Base-by-base conservation (phyloP, 2,888 invertebrate species). In the Drosophila buzzatii region DNA sequence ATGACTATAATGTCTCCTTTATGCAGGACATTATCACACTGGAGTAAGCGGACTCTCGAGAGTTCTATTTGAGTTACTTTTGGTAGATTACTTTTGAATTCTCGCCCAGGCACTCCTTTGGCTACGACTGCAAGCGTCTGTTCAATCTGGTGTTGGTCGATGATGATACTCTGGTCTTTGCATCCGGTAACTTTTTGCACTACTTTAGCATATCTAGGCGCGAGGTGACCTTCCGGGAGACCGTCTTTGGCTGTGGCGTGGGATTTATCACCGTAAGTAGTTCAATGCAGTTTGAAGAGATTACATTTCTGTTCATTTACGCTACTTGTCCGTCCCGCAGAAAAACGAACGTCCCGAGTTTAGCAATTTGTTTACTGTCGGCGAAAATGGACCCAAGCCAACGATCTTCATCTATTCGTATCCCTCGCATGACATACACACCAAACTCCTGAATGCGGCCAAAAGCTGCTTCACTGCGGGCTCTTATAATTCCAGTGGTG, bases 121-220 rank as follows among this genome's bases (percentile, higher is more conserved):
- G 97, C 10, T 98, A 97, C 91, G 96, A 98, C 91, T 97, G 97
- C 90, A 95, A 95, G 79, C 96, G 96, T 84, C 94, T 95, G 68
- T 97, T 96, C 90, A 98, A 98, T 91, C 92, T 98, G 49, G 96
- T 96, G 73, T 94, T 96, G 6, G 94, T 96, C 49, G 97, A 97
- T 91, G 94, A 95, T 5, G 93, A 96, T 14, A 96, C 96, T 0
- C 92, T 98, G 3, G 94, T 97, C 67, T 98, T 96, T 94, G 95
- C 95, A 0, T 96, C 98, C 0, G 98, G 98, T 57, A 98, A 97
- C 92, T 94, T 96, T 56, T 94, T 98, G 39, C 95, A 96, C 79
- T 96, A 98, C 85, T 95, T 97, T 74, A 94, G 97, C 82, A 94
- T 97, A 0, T 92, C 93, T n/a, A 95, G 95, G 0, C 95, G 94